These are phyloP conservation scores for Aythya baeri DNA, from an alignment of 2,113 vertebrate species.

Conservation along the genomic window DNA sequence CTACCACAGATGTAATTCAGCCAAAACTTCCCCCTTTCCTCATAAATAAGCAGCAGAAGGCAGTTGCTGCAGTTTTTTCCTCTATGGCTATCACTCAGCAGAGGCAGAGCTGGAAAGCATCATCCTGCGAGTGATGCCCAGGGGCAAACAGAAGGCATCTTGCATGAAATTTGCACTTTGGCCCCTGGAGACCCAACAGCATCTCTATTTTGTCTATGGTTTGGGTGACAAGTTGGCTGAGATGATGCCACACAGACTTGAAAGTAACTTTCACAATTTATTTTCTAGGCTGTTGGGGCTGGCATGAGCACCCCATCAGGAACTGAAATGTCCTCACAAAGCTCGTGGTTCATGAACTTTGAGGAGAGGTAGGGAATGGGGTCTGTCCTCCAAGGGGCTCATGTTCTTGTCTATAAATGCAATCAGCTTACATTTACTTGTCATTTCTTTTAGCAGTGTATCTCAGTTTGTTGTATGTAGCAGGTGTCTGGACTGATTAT, in stretches of 20 bases:
- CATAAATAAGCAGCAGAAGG: neutral
- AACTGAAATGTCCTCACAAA: neutral
- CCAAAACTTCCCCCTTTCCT: neutral
- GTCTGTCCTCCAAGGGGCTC: neutral
- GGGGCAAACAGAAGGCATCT: neutral
- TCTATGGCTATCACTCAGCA: neutral
- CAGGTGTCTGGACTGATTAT: neutral
- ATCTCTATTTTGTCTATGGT: neutral
- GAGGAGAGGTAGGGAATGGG: neutral
- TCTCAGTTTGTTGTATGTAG: neutral
- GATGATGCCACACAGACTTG: neutral
- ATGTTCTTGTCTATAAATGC: neutral
- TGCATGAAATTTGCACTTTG: conserved; percentile 1
- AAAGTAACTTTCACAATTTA: neutral
- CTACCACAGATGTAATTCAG: neutral
- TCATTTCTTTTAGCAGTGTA: too few species aligned
- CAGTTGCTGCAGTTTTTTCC: neutral
- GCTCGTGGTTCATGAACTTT: neutral
- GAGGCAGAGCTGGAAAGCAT: neutral
- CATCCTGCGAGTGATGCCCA: neutral
- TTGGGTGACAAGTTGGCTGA: neutral
- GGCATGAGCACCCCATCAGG: neutral
- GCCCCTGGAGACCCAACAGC: neutral
- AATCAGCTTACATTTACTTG: neutral
- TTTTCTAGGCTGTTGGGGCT: neutral